Percentiles rank a stretch among this genome's conserved stretches.
Evolutionary conservation across 1,140 invertebrate genomes (phyloP).

Genomic region (Dendrolimus kikuchii): DNA sequence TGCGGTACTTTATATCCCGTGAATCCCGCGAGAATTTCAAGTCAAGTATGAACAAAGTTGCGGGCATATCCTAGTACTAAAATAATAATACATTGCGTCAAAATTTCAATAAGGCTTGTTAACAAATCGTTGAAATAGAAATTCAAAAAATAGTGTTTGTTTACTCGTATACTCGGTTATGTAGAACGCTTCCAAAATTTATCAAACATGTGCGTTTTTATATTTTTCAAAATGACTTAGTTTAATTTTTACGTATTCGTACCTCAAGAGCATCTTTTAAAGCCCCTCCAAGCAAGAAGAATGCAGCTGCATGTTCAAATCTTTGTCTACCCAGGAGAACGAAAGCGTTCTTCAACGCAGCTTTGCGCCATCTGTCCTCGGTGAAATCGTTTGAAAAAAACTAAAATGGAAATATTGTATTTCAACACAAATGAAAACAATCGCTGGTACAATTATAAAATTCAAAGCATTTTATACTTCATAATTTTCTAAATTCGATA

Average conservation of each 20-base stretch:
- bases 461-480: too few species aligned
- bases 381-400: conserved; percentile 97
- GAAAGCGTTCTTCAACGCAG: conserved; percentile 98
- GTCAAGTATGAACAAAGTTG: too few species aligned
- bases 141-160: conserved; percentile 1
- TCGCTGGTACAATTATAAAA: not conserved
- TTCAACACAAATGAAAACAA: not conserved
- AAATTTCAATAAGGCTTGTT: not conserved
- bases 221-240: too few species aligned
- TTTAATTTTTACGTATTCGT: conserved; percentile 3
- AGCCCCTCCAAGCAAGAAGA: conserved; percentile 95
- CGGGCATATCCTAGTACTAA: too few species aligned
- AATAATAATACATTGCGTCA: too few species aligned
- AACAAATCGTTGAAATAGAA: not conserved
- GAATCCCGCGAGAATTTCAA: too few species aligned
- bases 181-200: too few species aligned
- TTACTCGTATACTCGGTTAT: too few species aligned
- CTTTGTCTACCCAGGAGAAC: conserved; percentile 95
- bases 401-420: conserved; percentile 22
- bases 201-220: too few species aligned
- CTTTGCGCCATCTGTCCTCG: conserved; percentile 95
- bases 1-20: too few species aligned
- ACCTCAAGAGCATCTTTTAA: conserved; percentile 96
- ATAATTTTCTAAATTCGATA: too few species aligned
- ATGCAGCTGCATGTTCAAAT: conserved; percentile 94